Percentiles rank a stretch among this genome's conserved stretches.
Evolutionary conservation across 23 tunicate genomes (phyloP).

Genomic region (Trididemnum clinides): DNA sequence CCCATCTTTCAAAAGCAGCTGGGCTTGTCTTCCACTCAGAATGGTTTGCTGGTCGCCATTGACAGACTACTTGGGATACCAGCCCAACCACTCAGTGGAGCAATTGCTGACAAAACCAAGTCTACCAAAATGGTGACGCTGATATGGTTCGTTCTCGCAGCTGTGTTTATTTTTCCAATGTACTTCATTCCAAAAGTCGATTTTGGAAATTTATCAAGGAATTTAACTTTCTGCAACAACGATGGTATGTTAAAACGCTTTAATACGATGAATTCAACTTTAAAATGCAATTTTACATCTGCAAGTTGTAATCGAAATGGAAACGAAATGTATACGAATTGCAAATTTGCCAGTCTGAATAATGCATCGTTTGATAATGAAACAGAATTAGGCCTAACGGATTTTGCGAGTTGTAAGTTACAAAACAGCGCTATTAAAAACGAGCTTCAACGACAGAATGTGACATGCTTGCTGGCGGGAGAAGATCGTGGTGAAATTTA

Average conservation of each 20-base stretch:
- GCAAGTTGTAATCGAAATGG: too few relatives aligned
- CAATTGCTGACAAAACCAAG: constrained; percentile 49
- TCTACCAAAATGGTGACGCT: constrained; percentile 28
- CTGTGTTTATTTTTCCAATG: too few relatives aligned
- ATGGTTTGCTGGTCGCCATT: constrained; percentile 48
- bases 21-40: constrained; percentile 45
- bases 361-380: too few relatives aligned
- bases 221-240: too few relatives aligned
- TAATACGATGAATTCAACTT: too few relatives aligned
- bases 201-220: too few relatives aligned
- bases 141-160: constrained; percentile 35
- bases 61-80: constrained; percentile 37
- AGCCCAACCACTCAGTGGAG: constrained; percentile 41
- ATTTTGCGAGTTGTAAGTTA: not conserved
- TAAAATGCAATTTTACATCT: too few relatives aligned
- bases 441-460: not conserved
- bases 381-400: too few relatives aligned
- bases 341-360: too few relatives aligned
- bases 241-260: too few relatives aligned
- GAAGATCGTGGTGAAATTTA: constrained; percentile 19
- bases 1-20: too few relatives aligned
- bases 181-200: constrained; percentile 49
- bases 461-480: not conserved
- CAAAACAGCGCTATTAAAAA: not conserved
- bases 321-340: too few relatives aligned